phyloP scores from a whole-genome alignment of 37 sponge, comb jelly and placozoan species.

The Chondrilla cf. caribensis region DNA sequence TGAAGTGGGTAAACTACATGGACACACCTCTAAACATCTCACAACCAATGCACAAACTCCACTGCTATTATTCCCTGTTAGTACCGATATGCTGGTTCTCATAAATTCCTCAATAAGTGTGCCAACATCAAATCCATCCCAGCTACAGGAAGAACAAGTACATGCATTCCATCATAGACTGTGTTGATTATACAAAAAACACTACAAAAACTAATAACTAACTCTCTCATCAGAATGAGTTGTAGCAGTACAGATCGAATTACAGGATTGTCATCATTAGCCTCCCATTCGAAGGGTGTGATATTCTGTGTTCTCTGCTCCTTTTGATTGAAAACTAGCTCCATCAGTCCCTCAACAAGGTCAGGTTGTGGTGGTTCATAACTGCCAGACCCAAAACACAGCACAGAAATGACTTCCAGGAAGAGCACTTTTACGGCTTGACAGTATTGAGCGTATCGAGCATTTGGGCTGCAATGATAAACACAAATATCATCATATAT shows the following conservation, averaged over 20 bases:
- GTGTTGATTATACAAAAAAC: neutral
- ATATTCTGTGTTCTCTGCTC: conserved; percentile 40
- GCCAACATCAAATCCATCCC: neutral
- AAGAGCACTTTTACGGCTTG: conserved; percentile 26
- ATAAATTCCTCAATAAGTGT: conserved; percentile 3
- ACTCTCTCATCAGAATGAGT: conserved; percentile 54
- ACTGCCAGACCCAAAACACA: conserved; percentile 62
- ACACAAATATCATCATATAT: too few species aligned
- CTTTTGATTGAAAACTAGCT: conserved; percentile 42
- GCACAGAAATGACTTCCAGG: conserved; percentile 52
- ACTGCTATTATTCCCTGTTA: neutral
- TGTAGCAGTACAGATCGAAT: conserved; percentile 62
- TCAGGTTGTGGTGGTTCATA: conserved; percentile 49
- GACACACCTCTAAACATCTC: conserved; percentile 1
- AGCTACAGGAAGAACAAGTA: neutral
- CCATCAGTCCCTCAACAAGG: conserved; percentile 44
- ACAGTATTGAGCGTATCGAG: neutral
- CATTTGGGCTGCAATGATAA: too few species aligned
- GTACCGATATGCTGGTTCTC: neutral
- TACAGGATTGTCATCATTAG: conserved; percentile 40
- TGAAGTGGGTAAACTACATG: too few species aligned
- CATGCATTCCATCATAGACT: neutral
- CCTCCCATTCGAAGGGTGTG: conserved; percentile 30
- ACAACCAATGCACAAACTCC: neutral
- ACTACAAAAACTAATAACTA: conserved; percentile 2